These are phyloP conservation scores for Mus spretus DNA, from an alignment of 2,797 vertebrate genomes.

Conservation along the genomic window DNA sequence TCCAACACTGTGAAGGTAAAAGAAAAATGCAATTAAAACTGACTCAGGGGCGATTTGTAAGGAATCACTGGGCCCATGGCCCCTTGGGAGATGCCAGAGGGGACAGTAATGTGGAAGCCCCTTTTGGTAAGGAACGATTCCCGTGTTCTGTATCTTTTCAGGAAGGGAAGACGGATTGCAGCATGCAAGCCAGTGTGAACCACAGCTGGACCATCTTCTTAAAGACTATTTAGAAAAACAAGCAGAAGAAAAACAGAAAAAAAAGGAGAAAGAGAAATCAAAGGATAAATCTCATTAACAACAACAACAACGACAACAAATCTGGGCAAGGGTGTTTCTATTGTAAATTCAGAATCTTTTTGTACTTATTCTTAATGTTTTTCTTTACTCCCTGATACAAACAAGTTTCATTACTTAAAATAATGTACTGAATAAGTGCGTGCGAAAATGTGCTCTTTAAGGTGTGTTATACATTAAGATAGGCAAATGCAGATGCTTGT, in stretches of 20 bases:
- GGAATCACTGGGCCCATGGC: neutral
- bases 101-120: neutral
- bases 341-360: neutral
- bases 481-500: neutral
- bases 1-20: conserved; percentile 91
- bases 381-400: neutral
- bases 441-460: neutral
- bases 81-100: neutral
- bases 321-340: neutral
- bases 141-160: conserved; percentile 76
- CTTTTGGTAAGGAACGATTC: conserved; percentile 17
- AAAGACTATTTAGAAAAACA: conserved; percentile 83
- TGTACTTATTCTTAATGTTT: conserved; percentile 23
- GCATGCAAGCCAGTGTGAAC: conserved; percentile 86
- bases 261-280: conserved; percentile 77
- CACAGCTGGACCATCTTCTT: conserved; percentile 86
- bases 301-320: neutral
- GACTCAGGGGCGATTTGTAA: neutral
- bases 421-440: neutral
- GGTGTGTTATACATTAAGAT: neutral
- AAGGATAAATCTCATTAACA: neutral
- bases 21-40: conserved; percentile 30
- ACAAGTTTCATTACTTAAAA: conserved; percentile 50
- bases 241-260: conserved; percentile 80
- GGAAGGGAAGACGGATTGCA: conserved; percentile 88